Conservation (phyloP, 2,888 invertebrate species). For the Himalopsyche anomala region DNA sequence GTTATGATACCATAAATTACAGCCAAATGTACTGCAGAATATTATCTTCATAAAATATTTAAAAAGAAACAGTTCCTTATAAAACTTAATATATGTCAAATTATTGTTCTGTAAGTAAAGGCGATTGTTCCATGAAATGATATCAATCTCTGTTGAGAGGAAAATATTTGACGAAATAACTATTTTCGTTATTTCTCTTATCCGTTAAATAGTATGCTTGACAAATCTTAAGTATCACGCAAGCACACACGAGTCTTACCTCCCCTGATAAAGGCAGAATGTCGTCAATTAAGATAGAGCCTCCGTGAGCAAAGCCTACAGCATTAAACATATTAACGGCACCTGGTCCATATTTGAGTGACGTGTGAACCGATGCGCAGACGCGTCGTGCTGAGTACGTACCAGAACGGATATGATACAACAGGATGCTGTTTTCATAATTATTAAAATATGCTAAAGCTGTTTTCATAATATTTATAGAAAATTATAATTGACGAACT, state of each 20-base stretch:
- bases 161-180: no score
- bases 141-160: no score
- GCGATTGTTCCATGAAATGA: no score
- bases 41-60: no score
- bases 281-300: slow-evolving; percentile 26
- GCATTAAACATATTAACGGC: slow-evolving; percentile 34
- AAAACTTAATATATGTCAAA: no score
- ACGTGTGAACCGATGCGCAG: slow-evolving; percentile 14
- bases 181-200: background rate
- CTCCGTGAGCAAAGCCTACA: slow-evolving; percentile 15
- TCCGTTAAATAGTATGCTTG: background rate
- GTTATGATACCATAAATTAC: no score
- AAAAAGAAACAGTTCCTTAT: no score
- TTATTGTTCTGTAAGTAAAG: no score
- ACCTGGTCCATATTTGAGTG: background rate
- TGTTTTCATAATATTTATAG: background rate
- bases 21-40: no score
- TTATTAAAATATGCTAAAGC: background rate
- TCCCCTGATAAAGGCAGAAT: slow-evolving; percentile 12
- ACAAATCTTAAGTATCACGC: background rate
- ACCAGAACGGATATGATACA: background rate
- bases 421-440: background rate
- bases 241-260: background rate
- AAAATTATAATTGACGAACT: no score
- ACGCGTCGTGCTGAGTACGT: background rate